Base-by-base conservation (phyloP, 2,113 vertebrate genomes). In the Apeltes quadracus region DNA sequence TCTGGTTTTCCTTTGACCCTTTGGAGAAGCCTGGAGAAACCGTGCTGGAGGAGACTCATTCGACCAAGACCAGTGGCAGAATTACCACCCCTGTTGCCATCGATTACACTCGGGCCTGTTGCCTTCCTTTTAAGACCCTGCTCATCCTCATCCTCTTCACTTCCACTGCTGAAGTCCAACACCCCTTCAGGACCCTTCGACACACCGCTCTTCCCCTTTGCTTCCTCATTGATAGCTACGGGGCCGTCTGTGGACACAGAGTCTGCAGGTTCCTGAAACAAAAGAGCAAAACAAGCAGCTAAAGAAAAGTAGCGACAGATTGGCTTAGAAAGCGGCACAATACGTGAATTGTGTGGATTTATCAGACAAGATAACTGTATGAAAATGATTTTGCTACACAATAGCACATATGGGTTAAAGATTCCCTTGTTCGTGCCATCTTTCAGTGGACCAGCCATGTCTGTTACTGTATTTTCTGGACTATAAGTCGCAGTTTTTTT, bases 1-100 rank as follows among this genome's bases (percentile, higher is more conserved):
- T 80, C 79, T 32, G 81, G 58, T 55, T 51, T 66, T 34, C 62
- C 69, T 71, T 84, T 56, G 61, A 62, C 75, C 53, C 84, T 70
- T 83, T 97, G 95, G 1, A 98, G 89, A 43, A 96, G 61, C 65
- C 84, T 93, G 38, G 94, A 96, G 56, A 99, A 95, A 16, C 94
- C 95, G 63, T 94, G 94, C 7, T 96, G 95, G 29, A 94, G 83
- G 57, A 97, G 93, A 46, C 88, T 95, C 59, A 93, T 90, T 32
- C 91, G 94, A 41, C 86, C 87, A 5, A 87, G 75, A 66, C 72
- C 6, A 43, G 36, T 39, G 32, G 75, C 54, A 59, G 51, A 48
- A 56, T 81, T 59, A 20, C 64, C 58, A 10, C 27, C 82, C 73
- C 88, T 41, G 9, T 53, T 87, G 51, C 29, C 23, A 51, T 86